Evolutionary conservation across 2,113 vertebrate genomes (phyloP).

Genomic region (Antechinus flavipes): DNA sequence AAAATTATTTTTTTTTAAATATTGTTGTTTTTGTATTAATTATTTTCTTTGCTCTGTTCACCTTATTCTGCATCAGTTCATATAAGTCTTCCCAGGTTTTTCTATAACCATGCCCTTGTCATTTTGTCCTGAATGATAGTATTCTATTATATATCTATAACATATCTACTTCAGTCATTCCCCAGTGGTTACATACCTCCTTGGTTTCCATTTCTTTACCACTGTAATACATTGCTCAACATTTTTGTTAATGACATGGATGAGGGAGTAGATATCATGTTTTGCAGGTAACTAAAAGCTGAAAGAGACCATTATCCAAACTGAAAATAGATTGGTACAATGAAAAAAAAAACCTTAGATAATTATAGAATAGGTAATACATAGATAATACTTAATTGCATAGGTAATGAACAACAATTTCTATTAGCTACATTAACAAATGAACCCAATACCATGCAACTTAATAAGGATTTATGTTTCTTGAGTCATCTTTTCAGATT

Average conservation of each 20-base stretch:
- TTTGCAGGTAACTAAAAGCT: neutral
- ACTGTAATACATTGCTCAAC: neutral
- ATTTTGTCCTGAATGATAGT: neutral
- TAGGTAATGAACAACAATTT: neutral
- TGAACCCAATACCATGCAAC: no score
- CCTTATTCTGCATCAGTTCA: neutral
- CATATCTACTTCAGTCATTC: neutral
- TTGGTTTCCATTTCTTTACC: neutral
- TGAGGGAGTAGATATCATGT: neutral
- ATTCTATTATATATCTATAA: neutral
- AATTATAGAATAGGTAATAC: neutral
- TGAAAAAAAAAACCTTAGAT: neutral
- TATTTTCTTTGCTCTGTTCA: neutral
- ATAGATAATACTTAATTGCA: neutral
- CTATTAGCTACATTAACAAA: neutral
- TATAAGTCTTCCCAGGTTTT: neutral
- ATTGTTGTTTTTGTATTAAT: neutral
- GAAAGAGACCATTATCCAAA: neutral
- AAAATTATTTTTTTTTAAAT: neutral
- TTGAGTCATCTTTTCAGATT: neutral
- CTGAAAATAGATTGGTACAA: neutral
- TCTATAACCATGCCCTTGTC: neutral
- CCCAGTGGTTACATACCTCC: no score
- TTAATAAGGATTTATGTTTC: neutral
- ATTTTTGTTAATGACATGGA: neutral